Base-by-base conservation (phyloP, 1,140 invertebrate genomes). In the Cydia pomonella region DNA sequence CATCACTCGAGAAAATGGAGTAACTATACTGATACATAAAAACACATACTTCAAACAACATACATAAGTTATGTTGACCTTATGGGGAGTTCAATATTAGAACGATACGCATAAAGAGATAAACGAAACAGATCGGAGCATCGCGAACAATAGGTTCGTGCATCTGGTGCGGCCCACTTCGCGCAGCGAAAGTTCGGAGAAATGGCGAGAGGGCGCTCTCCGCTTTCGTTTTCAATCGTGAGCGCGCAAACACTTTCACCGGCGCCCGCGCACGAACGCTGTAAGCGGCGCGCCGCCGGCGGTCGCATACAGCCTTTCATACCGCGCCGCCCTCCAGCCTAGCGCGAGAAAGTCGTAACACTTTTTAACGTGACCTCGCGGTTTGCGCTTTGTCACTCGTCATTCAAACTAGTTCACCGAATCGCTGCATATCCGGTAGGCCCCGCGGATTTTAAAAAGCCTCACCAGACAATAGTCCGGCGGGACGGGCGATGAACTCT, bases 271-370 rank as follows among this genome's bases (percentile, higher is more conserved):
- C 87, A 84, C 79, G 78, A 84, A 84, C 78, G 85, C 77, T 86
- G 82, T 81, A 91, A 90, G 87, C 88, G 84, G 77, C 86, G 79
- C 77, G 80, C 80, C 73, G 79, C 84, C 84, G 82, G 79, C 81
- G 78, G 80, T 74, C 85, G 80, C 83, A 83, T 91, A 88, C 84
- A 87, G 83, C 88, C 87, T 92, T 93, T 91, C 89, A 84, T 77
- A 84, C 77, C 86, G 83, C 80, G 80, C 76, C 77, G 75, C 79
- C 76, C 76, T 74, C 79, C 76, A 73, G 81, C 82, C 84, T 84
- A 85, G 84, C 84, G 82, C 91, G 93, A 92, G 93, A 93, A 93
- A 93, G 93, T 93, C 85, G 92, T 93, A 93, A 92, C 92, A 93
- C 92, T 93, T 92, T 93, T 92, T 88, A 88, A 77, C 81, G 81